Percentiles rank a stretch among this genome's conserved stretches.
phyloP scores from a whole-genome alignment of 2,888 invertebrate genomes.

The Acleris emargana region DNA sequence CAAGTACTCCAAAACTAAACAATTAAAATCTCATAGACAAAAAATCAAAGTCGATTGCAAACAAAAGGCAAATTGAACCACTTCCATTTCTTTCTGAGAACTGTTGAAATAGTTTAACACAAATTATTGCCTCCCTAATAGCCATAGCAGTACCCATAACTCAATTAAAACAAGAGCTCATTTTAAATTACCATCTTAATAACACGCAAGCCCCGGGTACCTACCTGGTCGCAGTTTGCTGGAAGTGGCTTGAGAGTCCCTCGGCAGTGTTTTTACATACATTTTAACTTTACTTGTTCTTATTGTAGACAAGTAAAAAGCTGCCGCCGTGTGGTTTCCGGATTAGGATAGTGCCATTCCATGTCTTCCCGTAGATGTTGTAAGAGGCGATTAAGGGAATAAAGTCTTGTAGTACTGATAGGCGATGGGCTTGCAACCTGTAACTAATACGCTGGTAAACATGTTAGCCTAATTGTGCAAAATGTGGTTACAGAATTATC shows the following conservation, averaged over 20 bases:
- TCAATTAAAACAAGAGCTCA: slow-evolving; percentile 76
- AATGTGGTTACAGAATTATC: too few relatives aligned
- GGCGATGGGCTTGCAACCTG: too few relatives aligned
- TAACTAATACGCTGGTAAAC: too few relatives aligned
- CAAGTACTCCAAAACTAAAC: background rate
- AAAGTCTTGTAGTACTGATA: too few relatives aligned
- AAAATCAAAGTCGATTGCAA: slow-evolving; percentile 2
- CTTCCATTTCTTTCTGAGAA: slow-evolving; percentile 15
- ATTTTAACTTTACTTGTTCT: too few relatives aligned
- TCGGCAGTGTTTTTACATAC: background rate
- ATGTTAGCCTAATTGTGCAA: too few relatives aligned
- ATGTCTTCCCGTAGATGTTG: too few relatives aligned
- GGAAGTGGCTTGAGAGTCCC: slow-evolving; percentile 43
- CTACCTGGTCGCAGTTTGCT: slow-evolving; percentile 64
- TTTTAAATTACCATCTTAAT: slow-evolving; percentile 73
- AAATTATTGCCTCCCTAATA: slow-evolving; percentile 56
- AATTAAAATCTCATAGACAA: background rate
- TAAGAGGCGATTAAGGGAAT: too few relatives aligned
- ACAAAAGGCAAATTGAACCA: slow-evolving; percentile 3
- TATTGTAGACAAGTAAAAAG: too few relatives aligned
- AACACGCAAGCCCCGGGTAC: slow-evolving; percentile 67
- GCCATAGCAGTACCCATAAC: slow-evolving; percentile 69
- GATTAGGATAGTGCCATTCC: too few relatives aligned
- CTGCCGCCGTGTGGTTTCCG: too few relatives aligned
- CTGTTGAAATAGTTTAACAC: slow-evolving; percentile 34